phyloP scores from a whole-genome alignment of 23 tunicate species.

The Oikopleura vanhoeffeni region DNA sequence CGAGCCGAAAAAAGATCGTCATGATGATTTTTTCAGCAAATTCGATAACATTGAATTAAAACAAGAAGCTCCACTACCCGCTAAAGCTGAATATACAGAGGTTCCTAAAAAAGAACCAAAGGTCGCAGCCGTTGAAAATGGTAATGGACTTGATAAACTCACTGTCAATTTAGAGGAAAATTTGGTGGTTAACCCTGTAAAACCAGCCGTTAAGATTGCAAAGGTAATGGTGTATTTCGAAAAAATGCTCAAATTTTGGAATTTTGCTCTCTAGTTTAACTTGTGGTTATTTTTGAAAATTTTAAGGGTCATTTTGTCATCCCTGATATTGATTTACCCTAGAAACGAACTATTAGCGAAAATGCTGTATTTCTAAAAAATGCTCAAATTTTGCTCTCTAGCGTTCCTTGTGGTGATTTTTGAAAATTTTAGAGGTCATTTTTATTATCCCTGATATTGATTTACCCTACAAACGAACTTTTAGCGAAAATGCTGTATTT shows the following conservation, averaged over 20 bases:
- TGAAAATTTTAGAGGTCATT: no score
- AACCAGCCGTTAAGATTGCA: background rate
- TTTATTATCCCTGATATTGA: no score
- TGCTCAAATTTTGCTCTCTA: no score
- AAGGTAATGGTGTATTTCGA: background rate
- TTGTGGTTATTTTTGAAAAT: no score
- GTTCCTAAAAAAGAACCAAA: background rate
- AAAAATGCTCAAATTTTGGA: background rate
- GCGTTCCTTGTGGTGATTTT: no score
- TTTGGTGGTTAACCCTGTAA: background rate
- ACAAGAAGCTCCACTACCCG: conserved; percentile 4
- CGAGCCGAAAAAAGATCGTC: background rate
- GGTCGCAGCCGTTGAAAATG: background rate
- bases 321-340: no score
- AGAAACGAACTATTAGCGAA: no score
- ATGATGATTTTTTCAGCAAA: background rate
- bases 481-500: no score
- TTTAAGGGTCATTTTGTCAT: no score
- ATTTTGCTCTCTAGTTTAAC: no score
- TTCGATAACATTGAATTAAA: background rate
- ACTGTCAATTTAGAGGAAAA: background rate
- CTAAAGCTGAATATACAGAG: background rate
- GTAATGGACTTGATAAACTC: background rate
- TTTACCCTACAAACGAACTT: no score
- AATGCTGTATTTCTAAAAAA: no score